Evolutionary conservation across 2,888 invertebrate species (phyloP).

Genomic region (Agriopis leucophaearia): DNA sequence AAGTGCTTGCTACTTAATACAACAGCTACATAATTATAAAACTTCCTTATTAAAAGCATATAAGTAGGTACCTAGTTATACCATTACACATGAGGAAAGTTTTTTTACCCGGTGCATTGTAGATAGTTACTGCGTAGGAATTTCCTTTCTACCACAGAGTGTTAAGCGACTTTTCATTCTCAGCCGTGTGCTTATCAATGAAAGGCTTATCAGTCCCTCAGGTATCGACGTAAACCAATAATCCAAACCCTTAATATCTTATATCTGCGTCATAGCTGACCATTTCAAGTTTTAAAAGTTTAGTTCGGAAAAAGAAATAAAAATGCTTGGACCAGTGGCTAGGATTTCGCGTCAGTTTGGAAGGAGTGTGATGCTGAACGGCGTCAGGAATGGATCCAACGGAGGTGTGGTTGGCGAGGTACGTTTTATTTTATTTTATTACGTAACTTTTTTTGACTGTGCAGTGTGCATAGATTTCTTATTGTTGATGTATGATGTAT

Average conservation of each 20-base stretch:
- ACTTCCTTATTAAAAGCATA: background rate
- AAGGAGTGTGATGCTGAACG: constrained; percentile 71
- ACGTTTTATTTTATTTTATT: constrained; percentile 53
- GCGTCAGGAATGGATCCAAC: constrained; percentile 73
- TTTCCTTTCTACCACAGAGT: constrained; percentile 42
- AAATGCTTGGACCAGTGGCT: constrained; percentile 77
- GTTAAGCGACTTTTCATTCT: constrained; percentile 30
- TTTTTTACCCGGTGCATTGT: background rate
- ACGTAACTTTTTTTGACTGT: constrained; percentile 56
- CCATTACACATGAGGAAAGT: too few species aligned
- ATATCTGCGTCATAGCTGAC: constrained; percentile 55
- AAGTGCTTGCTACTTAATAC: too few species aligned
- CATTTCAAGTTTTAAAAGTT: constrained; percentile 39
- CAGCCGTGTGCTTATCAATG: constrained; percentile 52
- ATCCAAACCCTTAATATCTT: constrained; percentile 67
- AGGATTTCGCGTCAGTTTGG: constrained; percentile 71
- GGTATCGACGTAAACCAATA: constrained; percentile 57
- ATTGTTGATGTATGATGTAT: background rate
- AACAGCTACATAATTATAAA: too few species aligned
- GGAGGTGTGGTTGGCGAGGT: constrained; percentile 80
- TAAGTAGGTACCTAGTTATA: too few species aligned
- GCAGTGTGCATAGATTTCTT: background rate
- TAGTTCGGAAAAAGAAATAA: constrained; percentile 46
- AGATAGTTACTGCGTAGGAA: background rate
- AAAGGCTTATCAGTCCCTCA: constrained; percentile 55